Evolutionary conservation across 2,113 vertebrate species (phyloP).

Genomic region (Lonchura striata): DNA sequence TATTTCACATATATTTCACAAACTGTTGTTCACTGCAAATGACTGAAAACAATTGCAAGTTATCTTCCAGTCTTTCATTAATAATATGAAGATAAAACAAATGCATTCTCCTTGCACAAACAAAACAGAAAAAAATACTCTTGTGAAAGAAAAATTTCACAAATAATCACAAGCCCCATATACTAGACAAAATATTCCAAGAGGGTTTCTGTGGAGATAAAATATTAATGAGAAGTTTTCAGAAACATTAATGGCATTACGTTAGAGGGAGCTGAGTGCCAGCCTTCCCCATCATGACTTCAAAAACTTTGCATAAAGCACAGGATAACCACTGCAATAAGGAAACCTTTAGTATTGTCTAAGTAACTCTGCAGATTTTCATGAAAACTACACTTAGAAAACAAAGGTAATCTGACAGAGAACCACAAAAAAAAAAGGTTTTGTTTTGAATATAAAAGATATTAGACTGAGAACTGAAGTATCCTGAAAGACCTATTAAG

Average conservation of each 20-base stretch:
- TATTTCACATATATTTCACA: neutral
- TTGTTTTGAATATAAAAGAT: neutral
- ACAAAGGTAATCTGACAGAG: neutral
- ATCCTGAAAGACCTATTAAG: neutral
- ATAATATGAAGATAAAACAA: neutral
- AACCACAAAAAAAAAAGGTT: neutral
- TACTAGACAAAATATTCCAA: neutral
- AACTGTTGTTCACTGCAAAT: neutral
- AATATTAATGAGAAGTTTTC: neutral
- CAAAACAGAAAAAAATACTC: neutral
- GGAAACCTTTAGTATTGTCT: neutral
- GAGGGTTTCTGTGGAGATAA: neutral
- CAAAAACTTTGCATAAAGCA: neutral
- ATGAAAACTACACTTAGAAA: neutral
- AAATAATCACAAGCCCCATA: neutral
- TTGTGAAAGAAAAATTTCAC: neutral
- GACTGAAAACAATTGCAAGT: neutral
- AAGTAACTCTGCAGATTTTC: neutral
- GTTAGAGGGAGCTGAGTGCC: neutral
- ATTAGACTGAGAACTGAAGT: neutral
- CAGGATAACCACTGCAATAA: neutral
- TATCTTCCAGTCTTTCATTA: neutral
- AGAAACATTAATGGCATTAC: neutral
- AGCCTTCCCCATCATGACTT: neutral
- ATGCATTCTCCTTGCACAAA: neutral